phyloP scores from a whole-genome alignment of 2,113 vertebrate genomes.

The Gorsachius goisagi region DNA sequence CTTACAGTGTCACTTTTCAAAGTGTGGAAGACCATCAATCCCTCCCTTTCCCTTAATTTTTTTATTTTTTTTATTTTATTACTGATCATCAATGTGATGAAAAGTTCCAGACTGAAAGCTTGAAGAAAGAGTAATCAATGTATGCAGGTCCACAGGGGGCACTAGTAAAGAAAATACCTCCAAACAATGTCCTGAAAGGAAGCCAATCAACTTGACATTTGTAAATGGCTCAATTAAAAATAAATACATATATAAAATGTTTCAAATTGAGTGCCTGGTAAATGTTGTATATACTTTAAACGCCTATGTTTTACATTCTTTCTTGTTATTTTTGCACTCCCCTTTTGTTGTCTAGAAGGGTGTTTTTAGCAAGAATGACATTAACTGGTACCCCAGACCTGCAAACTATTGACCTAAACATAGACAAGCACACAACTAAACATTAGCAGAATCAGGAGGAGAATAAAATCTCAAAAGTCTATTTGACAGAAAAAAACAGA shows the following conservation, averaged over 20 bases:
- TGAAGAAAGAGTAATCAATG: not conserved
- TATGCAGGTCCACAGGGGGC: not conserved
- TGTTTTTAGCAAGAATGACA: not conserved
- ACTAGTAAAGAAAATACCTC: constrained; percentile 5
- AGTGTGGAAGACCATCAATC: not conserved
- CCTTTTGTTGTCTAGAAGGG: not conserved
- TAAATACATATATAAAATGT: not conserved
- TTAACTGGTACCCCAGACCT: not conserved
- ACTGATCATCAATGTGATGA: not conserved
- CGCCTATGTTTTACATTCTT: not conserved
- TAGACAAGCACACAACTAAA: not conserved
- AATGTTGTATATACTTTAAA: not conserved
- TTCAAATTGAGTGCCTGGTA: not conserved
- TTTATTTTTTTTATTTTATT: not conserved
- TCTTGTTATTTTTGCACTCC: not conserved
- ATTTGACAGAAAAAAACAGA: not conserved
- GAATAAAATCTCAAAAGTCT: not conserved
- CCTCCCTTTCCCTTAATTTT: not conserved
- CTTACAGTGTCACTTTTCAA: not conserved
- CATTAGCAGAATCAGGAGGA: not conserved
- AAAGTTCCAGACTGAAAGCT: not conserved
- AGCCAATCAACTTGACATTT: not conserved
- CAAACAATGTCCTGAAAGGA: not conserved
- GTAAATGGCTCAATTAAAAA: not conserved
- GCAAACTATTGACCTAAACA: not conserved